These are phyloP conservation scores for Hippopotamyrus pictus DNA, from an alignment of 2,797 vertebrate species.

Conservation along the genomic window DNA sequence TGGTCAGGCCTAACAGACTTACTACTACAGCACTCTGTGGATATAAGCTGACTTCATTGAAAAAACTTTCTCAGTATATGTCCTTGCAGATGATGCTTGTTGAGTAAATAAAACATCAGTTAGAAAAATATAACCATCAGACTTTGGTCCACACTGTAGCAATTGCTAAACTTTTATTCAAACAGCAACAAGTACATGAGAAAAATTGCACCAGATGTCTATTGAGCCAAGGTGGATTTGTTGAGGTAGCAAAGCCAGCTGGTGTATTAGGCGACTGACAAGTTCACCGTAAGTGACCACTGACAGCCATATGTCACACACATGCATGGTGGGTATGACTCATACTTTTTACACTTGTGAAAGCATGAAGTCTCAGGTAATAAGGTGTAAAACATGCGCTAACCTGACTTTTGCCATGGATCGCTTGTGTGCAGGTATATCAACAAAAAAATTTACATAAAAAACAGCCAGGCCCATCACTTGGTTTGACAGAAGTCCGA, in stretches of 20 bases:
- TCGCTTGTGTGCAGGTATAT: not conserved
- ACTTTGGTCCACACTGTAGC: not conserved
- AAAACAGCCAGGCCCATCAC: not conserved
- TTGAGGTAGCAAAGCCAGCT: not conserved
- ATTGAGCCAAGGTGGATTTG: not conserved
- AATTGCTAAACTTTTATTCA: not conserved
- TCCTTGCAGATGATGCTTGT: not conserved
- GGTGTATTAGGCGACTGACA: not conserved
- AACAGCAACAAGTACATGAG: not conserved
- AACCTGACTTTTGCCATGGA: not conserved
- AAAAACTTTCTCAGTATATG: not conserved
- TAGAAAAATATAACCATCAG: not conserved
- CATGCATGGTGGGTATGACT: not conserved
- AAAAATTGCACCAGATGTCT: not conserved
- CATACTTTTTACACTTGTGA: not conserved
- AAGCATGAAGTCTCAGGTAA: not conserved
- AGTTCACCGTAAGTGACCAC: not conserved
- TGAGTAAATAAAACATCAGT: not conserved
- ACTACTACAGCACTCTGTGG: not conserved
- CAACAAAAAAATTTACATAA: not conserved
- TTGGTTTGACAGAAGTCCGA: not conserved
- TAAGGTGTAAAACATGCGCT: not conserved
- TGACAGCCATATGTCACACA: not conserved
- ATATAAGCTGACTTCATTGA: not conserved
- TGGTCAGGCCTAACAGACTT: constrained; percentile 29